Evolutionary conservation across 2,113 vertebrate genomes (phyloP).

Genomic region (Clarias gariepinus): DNA sequence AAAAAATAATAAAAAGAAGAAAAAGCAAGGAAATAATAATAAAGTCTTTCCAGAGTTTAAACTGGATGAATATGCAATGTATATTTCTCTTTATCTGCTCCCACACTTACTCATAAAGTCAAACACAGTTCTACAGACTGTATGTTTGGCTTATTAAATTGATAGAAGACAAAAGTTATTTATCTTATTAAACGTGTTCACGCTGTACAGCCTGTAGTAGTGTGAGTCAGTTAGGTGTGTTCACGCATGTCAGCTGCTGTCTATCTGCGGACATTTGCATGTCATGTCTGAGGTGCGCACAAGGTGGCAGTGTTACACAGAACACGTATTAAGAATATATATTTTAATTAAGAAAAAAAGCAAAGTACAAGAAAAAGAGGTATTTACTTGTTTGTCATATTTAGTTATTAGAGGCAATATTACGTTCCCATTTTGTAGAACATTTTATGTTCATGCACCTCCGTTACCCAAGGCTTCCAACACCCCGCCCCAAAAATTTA

Average conservation of each 20-base stretch:
- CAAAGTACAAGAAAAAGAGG: background rate
- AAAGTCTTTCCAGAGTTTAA: too few relatives aligned
- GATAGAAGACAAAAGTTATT: background rate
- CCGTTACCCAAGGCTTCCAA: background rate
- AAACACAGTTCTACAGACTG: background rate
- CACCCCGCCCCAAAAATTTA: too few relatives aligned
- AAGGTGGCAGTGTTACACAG: conserved; percentile 12
- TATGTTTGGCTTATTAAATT: background rate
- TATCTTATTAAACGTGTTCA: background rate
- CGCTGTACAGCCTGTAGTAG: background rate
- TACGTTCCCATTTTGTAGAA: background rate
- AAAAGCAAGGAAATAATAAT: too few relatives aligned
- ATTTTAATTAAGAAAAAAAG: background rate
- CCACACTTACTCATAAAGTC: background rate
- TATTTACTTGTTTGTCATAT: background rate
- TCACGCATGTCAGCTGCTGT: background rate
- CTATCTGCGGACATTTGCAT: background rate
- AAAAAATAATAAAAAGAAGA: too few relatives aligned
- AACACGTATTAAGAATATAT: background rate
- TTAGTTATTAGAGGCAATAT: background rate
- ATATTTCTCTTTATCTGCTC: background rate
- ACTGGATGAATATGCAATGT: too few relatives aligned
- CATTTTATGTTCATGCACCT: background rate
- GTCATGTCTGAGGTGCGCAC: background rate
- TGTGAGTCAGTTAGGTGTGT: background rate